Evolutionary conservation across 2,888 invertebrate genomes (phyloP).

Genomic region (Temnothorax unifasciatus): DNA sequence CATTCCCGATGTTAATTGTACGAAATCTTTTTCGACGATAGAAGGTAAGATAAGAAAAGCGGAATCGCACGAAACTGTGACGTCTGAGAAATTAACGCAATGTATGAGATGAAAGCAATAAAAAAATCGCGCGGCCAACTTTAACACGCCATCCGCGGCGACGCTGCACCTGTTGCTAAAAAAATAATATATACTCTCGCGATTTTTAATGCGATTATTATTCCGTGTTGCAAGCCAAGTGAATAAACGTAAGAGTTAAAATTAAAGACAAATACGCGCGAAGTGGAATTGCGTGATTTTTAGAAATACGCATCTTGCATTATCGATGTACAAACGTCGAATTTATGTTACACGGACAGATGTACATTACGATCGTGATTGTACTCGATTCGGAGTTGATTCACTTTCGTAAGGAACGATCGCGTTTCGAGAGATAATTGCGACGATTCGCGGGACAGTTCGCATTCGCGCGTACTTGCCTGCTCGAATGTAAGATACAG

Average conservation of each 20-base stretch:
- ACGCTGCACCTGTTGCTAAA: background rate
- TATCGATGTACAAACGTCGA: background rate
- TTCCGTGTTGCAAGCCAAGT: background rate
- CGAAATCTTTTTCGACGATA: background rate
- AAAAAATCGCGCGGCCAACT: background rate
- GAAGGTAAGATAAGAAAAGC: background rate
- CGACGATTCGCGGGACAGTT: background rate
- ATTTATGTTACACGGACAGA: background rate
- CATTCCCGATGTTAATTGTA: background rate
- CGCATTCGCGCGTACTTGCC: background rate
- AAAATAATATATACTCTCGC: background rate
- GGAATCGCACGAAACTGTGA: background rate
- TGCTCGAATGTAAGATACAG: background rate
- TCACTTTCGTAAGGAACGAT: background rate
- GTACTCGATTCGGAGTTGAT: background rate
- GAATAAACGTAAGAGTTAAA: background rate
- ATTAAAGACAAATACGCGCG: background rate
- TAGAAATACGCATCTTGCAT: background rate
- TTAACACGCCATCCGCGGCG: background rate
- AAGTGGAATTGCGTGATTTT: background rate
- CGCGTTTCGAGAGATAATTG: slow-evolving; percentile 1
- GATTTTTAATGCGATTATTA: slow-evolving; percentile 10
- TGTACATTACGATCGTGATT: background rate
- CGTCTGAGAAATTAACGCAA: background rate
- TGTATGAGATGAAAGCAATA: background rate